Evolutionary conservation across 1,140 invertebrate genomes (phyloP).

Genomic region (Wiebesia pumilae): DNA sequence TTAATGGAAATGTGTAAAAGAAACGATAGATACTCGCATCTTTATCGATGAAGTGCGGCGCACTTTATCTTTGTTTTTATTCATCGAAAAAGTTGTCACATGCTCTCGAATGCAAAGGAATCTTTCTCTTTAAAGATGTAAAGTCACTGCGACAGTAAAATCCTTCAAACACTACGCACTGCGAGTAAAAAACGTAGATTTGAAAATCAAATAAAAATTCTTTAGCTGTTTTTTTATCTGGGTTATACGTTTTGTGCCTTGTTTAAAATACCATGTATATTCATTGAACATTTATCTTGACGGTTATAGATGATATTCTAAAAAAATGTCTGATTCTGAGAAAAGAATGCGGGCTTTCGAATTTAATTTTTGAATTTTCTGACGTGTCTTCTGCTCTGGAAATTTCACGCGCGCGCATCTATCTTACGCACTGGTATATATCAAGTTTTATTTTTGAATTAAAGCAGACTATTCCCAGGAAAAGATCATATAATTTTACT

Average conservation of each 20-base stretch:
- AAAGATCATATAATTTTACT: slow-evolving; percentile 33
- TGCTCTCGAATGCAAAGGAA: slow-evolving; percentile 23
- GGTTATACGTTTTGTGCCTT: neutral
- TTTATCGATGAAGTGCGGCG: neutral
- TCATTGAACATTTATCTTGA: slow-evolving; percentile 4
- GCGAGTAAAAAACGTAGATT: neutral
- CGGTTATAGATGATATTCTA: neutral
- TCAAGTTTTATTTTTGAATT: slow-evolving; percentile 29
- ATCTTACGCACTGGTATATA: neutral
- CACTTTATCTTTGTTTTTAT: slow-evolving; percentile 28
- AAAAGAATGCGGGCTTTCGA: neutral
- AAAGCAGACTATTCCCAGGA: slow-evolving; percentile 3
- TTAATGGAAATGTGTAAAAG: no score
- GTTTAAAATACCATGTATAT: slow-evolving; percentile 40
- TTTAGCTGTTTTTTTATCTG: neutral
- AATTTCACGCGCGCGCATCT: neutral
- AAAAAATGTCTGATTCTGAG: neutral
- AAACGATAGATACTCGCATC: neutral
- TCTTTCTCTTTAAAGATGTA: slow-evolving; percentile 5
- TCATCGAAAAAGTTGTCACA: slow-evolving; percentile 34
- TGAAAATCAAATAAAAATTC: slow-evolving; percentile 15
- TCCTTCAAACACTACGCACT: neutral
- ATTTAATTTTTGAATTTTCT: slow-evolving; percentile 27
- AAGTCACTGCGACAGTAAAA: neutral
- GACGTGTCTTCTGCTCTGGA: neutral